Evolutionary conservation across 2,888 invertebrate genomes (phyloP).

Genomic region (Lordiphosa fenestrarum): DNA sequence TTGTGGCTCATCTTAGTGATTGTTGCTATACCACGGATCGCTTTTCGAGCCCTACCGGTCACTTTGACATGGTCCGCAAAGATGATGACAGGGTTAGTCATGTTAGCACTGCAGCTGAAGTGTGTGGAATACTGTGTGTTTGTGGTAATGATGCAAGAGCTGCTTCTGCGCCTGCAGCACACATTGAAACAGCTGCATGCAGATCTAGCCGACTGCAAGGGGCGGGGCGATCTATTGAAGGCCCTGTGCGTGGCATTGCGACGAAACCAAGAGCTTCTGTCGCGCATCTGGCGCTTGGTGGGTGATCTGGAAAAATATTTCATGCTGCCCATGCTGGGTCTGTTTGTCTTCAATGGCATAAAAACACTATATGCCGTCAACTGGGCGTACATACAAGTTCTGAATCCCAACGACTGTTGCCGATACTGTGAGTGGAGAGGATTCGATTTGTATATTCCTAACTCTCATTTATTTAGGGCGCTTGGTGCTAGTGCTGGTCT

Average conservation of each 20-base stretch:
- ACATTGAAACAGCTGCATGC: constrained; percentile 41
- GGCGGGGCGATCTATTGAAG: constrained; percentile 12
- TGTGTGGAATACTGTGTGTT: constrained; percentile 58
- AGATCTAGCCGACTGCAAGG: constrained; percentile 37
- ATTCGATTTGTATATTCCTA: not conserved
- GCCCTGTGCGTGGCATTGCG: constrained; percentile 48
- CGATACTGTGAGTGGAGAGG: constrained; percentile 30
- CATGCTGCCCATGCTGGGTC: constrained; percentile 50
- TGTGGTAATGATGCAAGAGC: constrained; percentile 52
- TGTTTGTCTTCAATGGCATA: constrained; percentile 60
- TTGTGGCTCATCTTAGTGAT: constrained; percentile 37
- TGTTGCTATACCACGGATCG: constrained; percentile 17
- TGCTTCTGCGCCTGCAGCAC: constrained; percentile 47
- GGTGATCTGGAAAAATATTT: constrained; percentile 59
- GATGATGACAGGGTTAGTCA: constrained; percentile 18
- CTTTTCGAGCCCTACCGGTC: constrained; percentile 21
- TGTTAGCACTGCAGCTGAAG: constrained; percentile 54
- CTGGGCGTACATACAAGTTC: constrained; percentile 58
- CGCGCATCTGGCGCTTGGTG: constrained; percentile 64
- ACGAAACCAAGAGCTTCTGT: constrained; percentile 55
- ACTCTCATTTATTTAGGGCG: constrained; percentile 42
- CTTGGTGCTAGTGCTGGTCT: constrained; percentile 3
- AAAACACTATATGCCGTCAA: constrained; percentile 60
- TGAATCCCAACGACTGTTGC: constrained; percentile 34
- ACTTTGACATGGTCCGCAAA: constrained; percentile 23